phyloP scores from a whole-genome alignment of 2,797 vertebrate species.

The Sebastes vulpes region DNA sequence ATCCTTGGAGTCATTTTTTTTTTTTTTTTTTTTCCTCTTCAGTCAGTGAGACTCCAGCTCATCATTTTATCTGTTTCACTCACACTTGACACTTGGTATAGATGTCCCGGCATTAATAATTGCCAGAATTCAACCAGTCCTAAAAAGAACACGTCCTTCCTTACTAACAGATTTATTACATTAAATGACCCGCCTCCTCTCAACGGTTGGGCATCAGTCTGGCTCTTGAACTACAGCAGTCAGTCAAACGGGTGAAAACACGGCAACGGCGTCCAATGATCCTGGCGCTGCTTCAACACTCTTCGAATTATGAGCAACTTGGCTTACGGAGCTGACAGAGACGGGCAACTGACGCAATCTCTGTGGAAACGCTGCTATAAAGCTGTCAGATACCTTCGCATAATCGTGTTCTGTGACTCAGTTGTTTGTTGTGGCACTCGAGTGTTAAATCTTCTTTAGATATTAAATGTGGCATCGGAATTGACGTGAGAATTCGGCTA shows the following conservation, averaged over 20 bases:
- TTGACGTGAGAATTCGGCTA: background rate
- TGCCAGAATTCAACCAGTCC: background rate
- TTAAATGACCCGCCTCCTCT: background rate
- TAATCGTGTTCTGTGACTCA: background rate
- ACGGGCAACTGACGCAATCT: constrained; percentile 9
- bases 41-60: background rate
- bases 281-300: constrained; percentile 8
- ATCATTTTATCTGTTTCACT: background rate
- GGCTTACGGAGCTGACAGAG: constrained; percentile 15
- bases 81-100: background rate
- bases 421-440: constrained; percentile 2
- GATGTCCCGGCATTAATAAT: background rate
- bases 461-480: constrained; percentile 14
- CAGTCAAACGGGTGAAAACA: constrained; percentile 25
- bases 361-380: constrained; percentile 14
- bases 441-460: constrained; percentile 21
- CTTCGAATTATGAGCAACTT: constrained; percentile 9
- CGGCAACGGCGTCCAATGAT: background rate
- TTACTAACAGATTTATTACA: background rate
- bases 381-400: constrained; percentile 17
- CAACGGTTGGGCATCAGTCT: background rate
- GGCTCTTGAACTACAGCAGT: background rate
- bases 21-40: background rate
- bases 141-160: background rate
- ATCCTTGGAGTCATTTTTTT: background rate